Evolutionary conservation across 2,113 vertebrate genomes (phyloP).

Genomic region (Bos javanicus): DNA sequence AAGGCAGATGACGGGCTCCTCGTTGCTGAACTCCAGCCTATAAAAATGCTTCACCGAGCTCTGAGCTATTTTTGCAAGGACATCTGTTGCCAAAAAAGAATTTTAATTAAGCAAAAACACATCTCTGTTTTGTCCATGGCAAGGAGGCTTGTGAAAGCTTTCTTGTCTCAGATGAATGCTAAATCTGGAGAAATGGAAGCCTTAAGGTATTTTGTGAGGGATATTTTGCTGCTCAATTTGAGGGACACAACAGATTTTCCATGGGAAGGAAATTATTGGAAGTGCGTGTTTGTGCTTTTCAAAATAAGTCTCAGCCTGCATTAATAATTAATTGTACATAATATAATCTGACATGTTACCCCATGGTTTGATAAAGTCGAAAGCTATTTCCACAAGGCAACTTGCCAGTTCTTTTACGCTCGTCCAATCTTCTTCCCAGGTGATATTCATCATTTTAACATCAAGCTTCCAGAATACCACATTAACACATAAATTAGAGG

Average conservation of each 20-base stretch:
- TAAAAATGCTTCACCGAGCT: constrained; percentile 82
- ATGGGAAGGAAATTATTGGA: constrained; percentile 54
- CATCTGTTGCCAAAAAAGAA: constrained; percentile 81
- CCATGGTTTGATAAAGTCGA: constrained; percentile 60
- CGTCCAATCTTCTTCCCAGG: constrained; percentile 63
- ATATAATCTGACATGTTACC: constrained; percentile 71
- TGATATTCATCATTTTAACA: constrained; percentile 74
- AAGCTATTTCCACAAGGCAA: constrained; percentile 63
- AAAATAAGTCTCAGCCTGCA: constrained; percentile 59
- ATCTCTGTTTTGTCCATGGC: constrained; percentile 77
- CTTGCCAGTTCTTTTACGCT: constrained; percentile 42
- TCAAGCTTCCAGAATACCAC: constrained; percentile 48
- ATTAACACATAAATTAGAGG: constrained; percentile 48
- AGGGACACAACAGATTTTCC: constrained; percentile 68
- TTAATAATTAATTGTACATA: constrained; percentile 70
- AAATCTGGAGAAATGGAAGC: constrained; percentile 74
- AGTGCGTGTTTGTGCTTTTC: constrained; percentile 59
- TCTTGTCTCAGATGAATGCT: constrained; percentile 71
- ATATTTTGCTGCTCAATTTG: constrained; percentile 58
- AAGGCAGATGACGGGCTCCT: constrained; percentile 80
- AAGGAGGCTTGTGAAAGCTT: constrained; percentile 75
- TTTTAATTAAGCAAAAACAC: constrained; percentile 83
- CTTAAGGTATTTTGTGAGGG: constrained; percentile 70
- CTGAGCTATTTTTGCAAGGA: constrained; percentile 80
- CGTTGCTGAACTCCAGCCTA: constrained; percentile 80